Conservation (phyloP, 2,888 invertebrate genomes). For the Zhengitettix transpicula region DNA sequence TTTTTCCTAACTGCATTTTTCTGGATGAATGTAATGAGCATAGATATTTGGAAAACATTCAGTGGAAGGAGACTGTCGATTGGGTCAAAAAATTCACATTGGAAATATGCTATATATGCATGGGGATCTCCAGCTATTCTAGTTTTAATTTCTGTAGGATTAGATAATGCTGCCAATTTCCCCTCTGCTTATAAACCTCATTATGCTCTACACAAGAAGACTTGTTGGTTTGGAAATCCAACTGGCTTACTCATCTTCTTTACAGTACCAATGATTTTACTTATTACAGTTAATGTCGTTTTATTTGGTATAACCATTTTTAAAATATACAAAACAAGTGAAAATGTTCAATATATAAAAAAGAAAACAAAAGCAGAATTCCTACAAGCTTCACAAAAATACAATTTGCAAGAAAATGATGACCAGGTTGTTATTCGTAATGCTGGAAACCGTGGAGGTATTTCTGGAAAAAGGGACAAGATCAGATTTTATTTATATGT, state of each 20-base stretch:
- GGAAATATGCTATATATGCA: slow-evolving; percentile 21
- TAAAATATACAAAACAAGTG: slow-evolving; percentile 14
- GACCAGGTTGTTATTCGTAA: background rate
- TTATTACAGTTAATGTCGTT: slow-evolving; percentile 23
- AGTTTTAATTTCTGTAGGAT: slow-evolving; percentile 17
- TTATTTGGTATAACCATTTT: slow-evolving; percentile 23
- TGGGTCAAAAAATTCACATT: slow-evolving; percentile 9
- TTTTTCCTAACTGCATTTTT: slow-evolving; percentile 26
- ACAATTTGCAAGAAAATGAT: background rate
- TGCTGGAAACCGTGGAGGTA: background rate
- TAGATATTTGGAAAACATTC: slow-evolving; percentile 28
- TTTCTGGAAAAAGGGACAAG: slow-evolving; percentile 17
- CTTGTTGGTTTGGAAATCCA: slow-evolving; percentile 26
- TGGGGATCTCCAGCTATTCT: slow-evolving; percentile 22
- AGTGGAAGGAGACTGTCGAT: slow-evolving; percentile 7
- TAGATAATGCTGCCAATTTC: slow-evolving; percentile 12
- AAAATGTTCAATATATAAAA: background rate
- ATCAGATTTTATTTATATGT: slow-evolving; percentile 20
- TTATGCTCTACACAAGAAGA: slow-evolving; percentile 2
- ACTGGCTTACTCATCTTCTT: slow-evolving; percentile 21
- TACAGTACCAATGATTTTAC: slow-evolving; percentile 22
- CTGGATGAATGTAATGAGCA: slow-evolving; percentile 30
- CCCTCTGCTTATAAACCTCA: slow-evolving; percentile 5
- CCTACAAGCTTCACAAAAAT: background rate
- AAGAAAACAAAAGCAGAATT: slow-evolving; percentile 2